Evolutionary conservation across 1,140 invertebrate species (phyloP).

Genomic region (Himalopsyche phryganea): DNA sequence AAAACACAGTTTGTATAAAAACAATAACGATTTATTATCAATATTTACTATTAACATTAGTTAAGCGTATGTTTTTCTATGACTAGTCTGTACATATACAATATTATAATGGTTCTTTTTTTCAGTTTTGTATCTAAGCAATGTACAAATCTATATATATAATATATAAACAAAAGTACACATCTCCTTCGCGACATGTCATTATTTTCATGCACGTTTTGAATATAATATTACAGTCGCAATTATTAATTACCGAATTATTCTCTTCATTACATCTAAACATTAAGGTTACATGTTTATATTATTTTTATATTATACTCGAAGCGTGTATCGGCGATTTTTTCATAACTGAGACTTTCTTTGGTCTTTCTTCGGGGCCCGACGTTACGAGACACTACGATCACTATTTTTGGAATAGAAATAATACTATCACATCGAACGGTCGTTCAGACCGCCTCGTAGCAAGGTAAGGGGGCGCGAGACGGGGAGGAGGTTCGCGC

Average conservation of each 20-base stretch:
- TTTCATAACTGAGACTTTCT: constrained; percentile 10
- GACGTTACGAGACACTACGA: constrained; percentile 16
- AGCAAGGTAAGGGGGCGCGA: constrained; percentile 23
- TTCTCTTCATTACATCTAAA: constrained; percentile 13
- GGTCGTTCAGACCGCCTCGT: constrained; percentile 29
- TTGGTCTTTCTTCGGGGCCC: constrained; percentile 10
- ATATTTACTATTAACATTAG: constrained; percentile 35
- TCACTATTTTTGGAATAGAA: constrained; percentile 30
- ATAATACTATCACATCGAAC: constrained; percentile 21
- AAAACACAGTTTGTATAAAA: constrained; percentile 33
- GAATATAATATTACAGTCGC: not conserved
- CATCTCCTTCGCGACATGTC: constrained; percentile 13
- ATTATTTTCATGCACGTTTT: not conserved
- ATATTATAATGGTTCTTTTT: constrained; percentile 28
- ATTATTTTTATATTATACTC: constrained; percentile 13
- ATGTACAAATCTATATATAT: constrained; percentile 19
- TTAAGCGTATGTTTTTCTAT: constrained; percentile 36
- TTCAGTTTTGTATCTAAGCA: constrained; percentile 22
- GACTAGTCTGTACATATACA: constrained; percentile 35
- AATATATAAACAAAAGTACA: constrained; percentile 20
- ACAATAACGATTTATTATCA: constrained; percentile 35
- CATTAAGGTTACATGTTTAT: constrained; percentile 14
- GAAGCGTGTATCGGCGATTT: constrained; percentile 18
- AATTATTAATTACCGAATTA: not conserved
- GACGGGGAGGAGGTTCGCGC: constrained; percentile 15